Base-by-base conservation (phyloP, 2,797 vertebrate species). In the Pampus argenteus region DNA sequence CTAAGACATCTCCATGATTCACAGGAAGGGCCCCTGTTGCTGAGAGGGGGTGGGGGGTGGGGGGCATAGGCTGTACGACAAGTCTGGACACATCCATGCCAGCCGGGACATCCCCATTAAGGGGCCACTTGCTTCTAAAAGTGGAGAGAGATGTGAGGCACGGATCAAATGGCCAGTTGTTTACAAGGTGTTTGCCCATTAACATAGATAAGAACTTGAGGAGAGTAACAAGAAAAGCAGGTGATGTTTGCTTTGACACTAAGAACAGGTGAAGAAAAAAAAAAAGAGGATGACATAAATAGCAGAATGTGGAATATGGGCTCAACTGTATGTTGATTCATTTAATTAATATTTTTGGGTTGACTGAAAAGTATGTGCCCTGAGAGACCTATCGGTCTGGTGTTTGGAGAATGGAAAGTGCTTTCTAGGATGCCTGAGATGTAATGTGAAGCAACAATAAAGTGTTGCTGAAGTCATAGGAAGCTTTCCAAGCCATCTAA, bases 81-180 rank as follows among this genome's bases (percentile, higher is more conserved):
- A 84, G 91, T 84, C 91, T 89, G 88, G 86, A 86, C 90, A 93
- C 66, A 82, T 91, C 82, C 77, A 70, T 79, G 78, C 86, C 76
- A 89, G 91, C 76, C 82, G 56, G 86, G 87, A 88, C 83, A 88
- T 90, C 91, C 89, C 89, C 83, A 79, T 85, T 82, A 78, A 54
- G 69, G 77, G 84, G 85, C 82, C 87, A 78, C 81, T 84, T 87
- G 71, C 65, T 90, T 93, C 86, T 91, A 93, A 83, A 90, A 91
- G 77, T 79, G 88, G 76, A 89, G 60, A 59, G 72, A 68, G 88
- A 79, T 79, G 81, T 66, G 68, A 74, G 69, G 61, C 38, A 48
- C 23, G 90, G 89, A 92, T 92, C 83, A 90, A 92, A 94, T 86
- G 82, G 78, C 90, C 74, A 64, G 76, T 82, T 80, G 78, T 89